Evolutionary conservation across 1,140 invertebrate genomes (phyloP).

Genomic region (Linepithema humile): DNA sequence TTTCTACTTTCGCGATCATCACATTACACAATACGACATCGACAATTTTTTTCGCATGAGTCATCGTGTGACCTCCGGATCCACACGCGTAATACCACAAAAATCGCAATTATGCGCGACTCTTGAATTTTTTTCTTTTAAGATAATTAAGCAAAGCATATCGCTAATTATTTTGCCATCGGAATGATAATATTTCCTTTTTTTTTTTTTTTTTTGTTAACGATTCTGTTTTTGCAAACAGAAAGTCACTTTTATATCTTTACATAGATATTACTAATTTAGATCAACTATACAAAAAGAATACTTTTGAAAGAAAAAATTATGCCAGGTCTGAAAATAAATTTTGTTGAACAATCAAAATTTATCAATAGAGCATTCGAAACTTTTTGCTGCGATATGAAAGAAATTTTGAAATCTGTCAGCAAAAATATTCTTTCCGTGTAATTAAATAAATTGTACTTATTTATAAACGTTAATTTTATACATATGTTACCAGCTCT

Average conservation of each 20-base stretch:
- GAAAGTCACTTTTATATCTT: not conserved
- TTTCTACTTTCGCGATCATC: constrained; percentile 45
- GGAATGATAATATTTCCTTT: not conserved
- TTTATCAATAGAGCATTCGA: too few species aligned
- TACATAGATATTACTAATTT: not conserved
- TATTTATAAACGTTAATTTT: too few species aligned
- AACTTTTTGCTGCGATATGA: too few species aligned
- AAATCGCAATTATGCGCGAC: not conserved
- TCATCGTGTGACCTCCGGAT: constrained; percentile 25
- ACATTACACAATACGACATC: constrained; percentile 10
- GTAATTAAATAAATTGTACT: not conserved
- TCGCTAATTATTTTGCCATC: not conserved
- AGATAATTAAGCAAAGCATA: not conserved
- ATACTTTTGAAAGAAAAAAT: too few species aligned
- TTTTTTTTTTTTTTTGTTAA: not conserved
- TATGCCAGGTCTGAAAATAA: too few species aligned
- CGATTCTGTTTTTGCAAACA: not conserved
- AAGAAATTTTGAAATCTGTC: too few species aligned
- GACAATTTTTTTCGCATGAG: constrained; percentile 35
- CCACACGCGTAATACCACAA: not conserved
- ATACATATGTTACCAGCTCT: too few species aligned
- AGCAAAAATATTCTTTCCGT: too few species aligned
- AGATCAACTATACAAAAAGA: too few species aligned
- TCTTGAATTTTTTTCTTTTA: not conserved
- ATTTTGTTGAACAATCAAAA: too few species aligned